Percentiles rank a stretch among this genome's conserved stretches.
These are phyloP conservation scores for Alsophila aescularia DNA, from an alignment of 2,888 invertebrate species.

Conservation along the genomic window DNA sequence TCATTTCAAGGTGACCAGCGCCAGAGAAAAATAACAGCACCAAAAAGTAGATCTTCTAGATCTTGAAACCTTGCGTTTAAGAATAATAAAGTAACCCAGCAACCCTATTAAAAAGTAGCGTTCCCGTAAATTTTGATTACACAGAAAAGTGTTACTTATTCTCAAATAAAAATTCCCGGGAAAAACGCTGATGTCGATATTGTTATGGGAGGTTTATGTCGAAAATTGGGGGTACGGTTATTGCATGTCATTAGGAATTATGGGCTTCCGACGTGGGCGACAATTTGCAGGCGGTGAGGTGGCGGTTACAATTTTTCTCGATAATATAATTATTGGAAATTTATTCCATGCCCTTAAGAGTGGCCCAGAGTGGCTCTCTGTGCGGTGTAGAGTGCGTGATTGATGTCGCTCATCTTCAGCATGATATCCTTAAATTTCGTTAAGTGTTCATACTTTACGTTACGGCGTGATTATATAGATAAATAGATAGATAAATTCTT, in stretches of 20 bases:
- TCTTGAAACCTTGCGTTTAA: no score
- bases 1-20: no score
- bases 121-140: conserved; percentile 80
- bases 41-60: no score
- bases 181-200: conserved; percentile 84
- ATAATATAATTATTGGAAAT: conserved; percentile 84
- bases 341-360: conserved; percentile 69
- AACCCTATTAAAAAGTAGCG: conserved; percentile 41
- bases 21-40: no score
- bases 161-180: conserved; percentile 72
- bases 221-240: conserved; percentile 84
- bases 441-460: no score
- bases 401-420: conserved; percentile 11
- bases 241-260: conserved; percentile 85
- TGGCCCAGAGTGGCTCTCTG: conserved; percentile 39
- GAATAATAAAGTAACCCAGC: background rate
- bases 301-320: conserved; percentile 66
- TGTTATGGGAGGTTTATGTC: conserved; percentile 84
- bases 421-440: background rate
- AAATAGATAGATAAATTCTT: no score
- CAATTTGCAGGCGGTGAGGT: conserved; percentile 71
- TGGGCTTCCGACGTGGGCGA: conserved; percentile 78
- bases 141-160: conserved; percentile 81
- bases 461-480: background rate
- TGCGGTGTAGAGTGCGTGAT: conserved; percentile 41